Conservation (phyloP, 2,797 vertebrate species). For the Xiphorhynchus erythropygius region DNA sequence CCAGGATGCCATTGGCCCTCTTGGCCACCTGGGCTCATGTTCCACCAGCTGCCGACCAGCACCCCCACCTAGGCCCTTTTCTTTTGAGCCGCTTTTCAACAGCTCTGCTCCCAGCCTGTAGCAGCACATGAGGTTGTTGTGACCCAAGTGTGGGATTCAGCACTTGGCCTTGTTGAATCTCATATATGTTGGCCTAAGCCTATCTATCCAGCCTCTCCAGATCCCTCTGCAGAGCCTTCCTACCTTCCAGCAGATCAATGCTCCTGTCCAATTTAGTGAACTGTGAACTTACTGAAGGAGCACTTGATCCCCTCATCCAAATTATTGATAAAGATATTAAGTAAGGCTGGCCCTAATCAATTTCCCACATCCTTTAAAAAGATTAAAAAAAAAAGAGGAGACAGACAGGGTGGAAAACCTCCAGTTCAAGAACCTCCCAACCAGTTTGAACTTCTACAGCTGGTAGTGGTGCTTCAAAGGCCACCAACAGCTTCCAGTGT, state of each 20-base stretch:
- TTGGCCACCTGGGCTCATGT: not conserved
- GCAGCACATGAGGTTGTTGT: not conserved
- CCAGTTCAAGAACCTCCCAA: no score
- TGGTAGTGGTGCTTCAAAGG: slow-evolving; percentile 35
- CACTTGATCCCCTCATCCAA: not conserved
- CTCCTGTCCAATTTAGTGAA: not conserved
- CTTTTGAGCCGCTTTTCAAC: not conserved
- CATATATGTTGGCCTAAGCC: not conserved
- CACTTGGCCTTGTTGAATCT: not conserved
- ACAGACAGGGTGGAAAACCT: no score
- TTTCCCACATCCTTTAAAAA: not conserved
- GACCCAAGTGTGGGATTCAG: not conserved
- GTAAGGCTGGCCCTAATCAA: not conserved
- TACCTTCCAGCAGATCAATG: not conserved
- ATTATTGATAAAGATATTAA: not conserved
- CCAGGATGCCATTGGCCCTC: not conserved
- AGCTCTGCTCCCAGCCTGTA: not conserved
- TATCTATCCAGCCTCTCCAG: accelerated
- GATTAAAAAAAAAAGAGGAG: not conserved
- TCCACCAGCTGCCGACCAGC: not conserved
- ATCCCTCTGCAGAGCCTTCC: not conserved
- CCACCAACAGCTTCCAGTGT: slow-evolving; percentile 25
- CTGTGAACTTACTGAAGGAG: not conserved
- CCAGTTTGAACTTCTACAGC: not conserved
- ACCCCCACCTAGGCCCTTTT: not conserved